Evolutionary conservation across 2,888 invertebrate genomes (phyloP), one percentile per base, ranked within the genome.

Genomic region (Pogonocherus hispidulus): DNA sequence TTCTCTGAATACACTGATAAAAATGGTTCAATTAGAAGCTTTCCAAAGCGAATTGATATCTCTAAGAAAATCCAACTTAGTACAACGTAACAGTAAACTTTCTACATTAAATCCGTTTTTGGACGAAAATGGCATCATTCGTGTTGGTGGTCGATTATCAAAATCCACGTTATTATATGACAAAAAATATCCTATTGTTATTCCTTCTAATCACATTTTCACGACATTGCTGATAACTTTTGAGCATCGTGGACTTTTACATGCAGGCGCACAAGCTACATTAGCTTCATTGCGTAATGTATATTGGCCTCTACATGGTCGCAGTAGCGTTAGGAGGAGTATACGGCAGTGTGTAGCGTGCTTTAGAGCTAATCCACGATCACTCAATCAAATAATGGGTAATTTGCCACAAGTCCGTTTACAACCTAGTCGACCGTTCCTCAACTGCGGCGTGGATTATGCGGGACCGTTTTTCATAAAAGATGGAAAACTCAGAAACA

Each of bases 141-240:
- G 69, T 22, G 74, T 75, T 20, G 75, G 74, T n/a, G 72, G 74
- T 16, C 41, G 71, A 35, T 63, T 69, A 35, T 27, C 49, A 14
- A 22, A 63, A 9, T 65, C 71, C 8, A 27, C 32, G 23, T 63
- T 66, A n/a, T 16, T 18, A 6, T 76, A 55, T 32, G 44, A 63
- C 20, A 51, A 67, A 49, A 74, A 57, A 67, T 67, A 74, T 64
- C 76, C 67, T 8, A 63, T 73, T 9, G 18, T 76, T 8, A 49
- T 76, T 23, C 52, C 54, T 14, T 23, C 55, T 8, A 70, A 72
- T 14, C 74, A 77, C 62, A 8, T 1, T 9, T 47, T 16, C 9
- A 44, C 44, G 1, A n/a, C 2, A 3, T n/a, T 44, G 6, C 2
- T 44, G 1, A 44, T 44, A 1, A n/a, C 11, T 2, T 3, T 14